Conservation (phyloP, 2,888 invertebrate species). For the Pimpla rufipes region DNA sequence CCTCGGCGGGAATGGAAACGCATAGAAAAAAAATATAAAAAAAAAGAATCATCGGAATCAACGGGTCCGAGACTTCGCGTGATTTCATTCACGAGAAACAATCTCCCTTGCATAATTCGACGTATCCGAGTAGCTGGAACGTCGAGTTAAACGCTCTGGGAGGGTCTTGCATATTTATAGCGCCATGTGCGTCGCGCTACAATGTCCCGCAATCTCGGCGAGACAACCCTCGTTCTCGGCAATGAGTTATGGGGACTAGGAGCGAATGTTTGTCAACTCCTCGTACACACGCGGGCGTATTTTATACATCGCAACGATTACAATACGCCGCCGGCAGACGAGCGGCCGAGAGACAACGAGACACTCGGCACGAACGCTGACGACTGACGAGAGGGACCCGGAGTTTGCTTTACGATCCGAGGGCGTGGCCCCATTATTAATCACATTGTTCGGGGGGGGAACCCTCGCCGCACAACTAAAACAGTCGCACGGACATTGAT, state of each 20-base stretch:
- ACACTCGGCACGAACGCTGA: constrained; percentile 54
- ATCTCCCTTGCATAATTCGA: constrained; percentile 49
- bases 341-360: constrained; percentile 45
- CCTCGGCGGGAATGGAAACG: not conserved
- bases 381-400: constrained; percentile 52
- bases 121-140: constrained; percentile 28
- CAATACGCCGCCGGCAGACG: constrained; percentile 10
- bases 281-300: not conserved
- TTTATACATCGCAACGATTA: constrained; percentile 8
- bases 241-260: constrained; percentile 49
- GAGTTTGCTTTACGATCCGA: constrained; percentile 66
- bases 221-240: constrained; percentile 45
- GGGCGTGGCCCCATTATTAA: constrained; percentile 76
- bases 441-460: constrained; percentile 75
- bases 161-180: constrained; percentile 46
- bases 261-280: constrained; percentile 35
- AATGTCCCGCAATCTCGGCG: constrained; percentile 46
- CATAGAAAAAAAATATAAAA: not conserved
- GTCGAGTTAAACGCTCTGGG: constrained; percentile 45
- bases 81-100: constrained; percentile 63
- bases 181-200: constrained; percentile 1
- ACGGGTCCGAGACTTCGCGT: constrained; percentile 31
- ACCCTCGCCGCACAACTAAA: constrained; percentile 63
- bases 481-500: constrained; percentile 1
- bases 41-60: constrained; percentile 36